These are phyloP conservation scores for Lysiphlebus fabarum DNA, from an alignment of 1,140 invertebrate species.

Conservation along the genomic window DNA sequence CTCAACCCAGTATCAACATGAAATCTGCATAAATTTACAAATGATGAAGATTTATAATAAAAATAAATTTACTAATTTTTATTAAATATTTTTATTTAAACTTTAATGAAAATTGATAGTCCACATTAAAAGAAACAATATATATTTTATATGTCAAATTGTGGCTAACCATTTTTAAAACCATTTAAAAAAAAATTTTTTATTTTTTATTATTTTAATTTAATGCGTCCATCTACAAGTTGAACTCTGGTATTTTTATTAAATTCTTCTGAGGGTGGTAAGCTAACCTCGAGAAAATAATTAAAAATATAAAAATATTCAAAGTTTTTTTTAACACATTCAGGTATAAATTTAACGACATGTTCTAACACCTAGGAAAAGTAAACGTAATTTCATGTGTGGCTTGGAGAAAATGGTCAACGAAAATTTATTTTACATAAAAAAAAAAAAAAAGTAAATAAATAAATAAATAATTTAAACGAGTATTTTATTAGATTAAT, in stretches of 20 bases:
- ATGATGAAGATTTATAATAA: neutral
- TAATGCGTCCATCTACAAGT: neutral
- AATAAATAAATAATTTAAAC: slow-evolving; percentile 32
- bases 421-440: slow-evolving; percentile 36
- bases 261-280: slow-evolving; percentile 47
- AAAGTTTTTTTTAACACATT: slow-evolving; percentile 40
- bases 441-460: slow-evolving; percentile 34
- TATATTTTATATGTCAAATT: slow-evolving; percentile 5
- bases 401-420: slow-evolving; percentile 23
- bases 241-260: slow-evolving; percentile 46
- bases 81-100: no score
- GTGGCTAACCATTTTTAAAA: slow-evolving; percentile 22
- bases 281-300: no score
- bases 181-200: slow-evolving; percentile 3
- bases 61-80: no score
- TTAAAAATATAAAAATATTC: slow-evolving; percentile 32
- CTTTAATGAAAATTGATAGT: neutral
- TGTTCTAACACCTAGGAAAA: slow-evolving; percentile 25
- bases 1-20: slow-evolving; percentile 8
- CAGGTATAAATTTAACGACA: slow-evolving; percentile 48
- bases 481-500: no score
- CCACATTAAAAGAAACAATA: neutral
- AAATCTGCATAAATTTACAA: slow-evolving; percentile 6
- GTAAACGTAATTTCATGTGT: slow-evolving; percentile 22
- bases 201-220: slow-evolving; percentile 4